These are phyloP conservation scores for Upupa epops DNA, from an alignment of 2,113 vertebrate genomes.

Conservation along the genomic window DNA sequence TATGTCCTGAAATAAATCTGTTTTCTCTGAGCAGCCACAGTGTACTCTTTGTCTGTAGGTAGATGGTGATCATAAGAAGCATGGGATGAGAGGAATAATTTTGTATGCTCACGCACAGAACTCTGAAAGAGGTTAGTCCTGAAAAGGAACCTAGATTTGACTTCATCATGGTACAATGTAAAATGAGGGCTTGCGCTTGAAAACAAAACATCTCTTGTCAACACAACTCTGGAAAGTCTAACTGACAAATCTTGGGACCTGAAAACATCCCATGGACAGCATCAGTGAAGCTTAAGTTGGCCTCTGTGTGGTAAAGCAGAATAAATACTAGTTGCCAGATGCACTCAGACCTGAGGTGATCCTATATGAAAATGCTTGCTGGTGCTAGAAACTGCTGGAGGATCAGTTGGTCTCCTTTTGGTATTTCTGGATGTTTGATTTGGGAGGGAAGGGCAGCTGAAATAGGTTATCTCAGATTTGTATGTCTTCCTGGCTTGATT, in stretches of 20 bases:
- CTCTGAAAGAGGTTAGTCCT: background rate
- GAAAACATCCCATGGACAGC: background rate
- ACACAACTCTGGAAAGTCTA: background rate
- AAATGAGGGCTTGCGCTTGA: background rate
- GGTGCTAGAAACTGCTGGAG: background rate
- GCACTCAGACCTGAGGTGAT: background rate
- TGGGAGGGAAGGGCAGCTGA: background rate
- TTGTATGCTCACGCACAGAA: background rate
- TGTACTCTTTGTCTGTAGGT: background rate
- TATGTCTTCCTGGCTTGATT: background rate
- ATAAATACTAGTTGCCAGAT: background rate
- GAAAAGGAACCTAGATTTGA: background rate
- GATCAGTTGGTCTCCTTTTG: background rate
- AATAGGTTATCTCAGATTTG: background rate
- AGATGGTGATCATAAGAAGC: background rate
- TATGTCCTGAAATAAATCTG: background rate
- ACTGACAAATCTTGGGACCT: background rate
- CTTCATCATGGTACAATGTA: background rate
- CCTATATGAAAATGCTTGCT: background rate
- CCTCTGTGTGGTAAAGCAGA: background rate
- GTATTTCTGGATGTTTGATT: background rate
- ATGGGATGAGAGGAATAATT: background rate
- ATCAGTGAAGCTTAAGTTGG: background rate
- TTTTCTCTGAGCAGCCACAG: background rate
- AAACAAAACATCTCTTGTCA: background rate